Percentiles rank a stretch among this genome's conserved stretches.
phyloP scores from a whole-genome alignment of 2,113 vertebrate species.

The Pomatostomus ruficeps region DNA sequence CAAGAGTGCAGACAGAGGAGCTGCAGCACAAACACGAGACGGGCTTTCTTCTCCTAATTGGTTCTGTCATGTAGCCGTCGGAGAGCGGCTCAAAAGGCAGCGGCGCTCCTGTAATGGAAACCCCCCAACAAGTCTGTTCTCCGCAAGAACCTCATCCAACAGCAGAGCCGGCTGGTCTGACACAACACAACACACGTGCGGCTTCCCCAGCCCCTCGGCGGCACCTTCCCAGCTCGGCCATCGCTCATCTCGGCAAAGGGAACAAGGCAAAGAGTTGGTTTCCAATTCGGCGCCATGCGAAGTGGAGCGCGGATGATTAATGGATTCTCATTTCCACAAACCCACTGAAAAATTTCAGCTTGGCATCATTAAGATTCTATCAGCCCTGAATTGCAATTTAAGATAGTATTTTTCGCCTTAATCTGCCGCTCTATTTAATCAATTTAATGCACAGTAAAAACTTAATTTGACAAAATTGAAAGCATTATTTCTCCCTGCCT shows the following conservation, averaged over 20 bases:
- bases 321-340: not conserved
- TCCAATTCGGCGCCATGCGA: rapidly evolving
- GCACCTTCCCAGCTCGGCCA: not conserved
- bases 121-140: not conserved
- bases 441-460: slow-evolving; percentile 41
- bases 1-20: not conserved
- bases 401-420: not conserved
- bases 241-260: not conserved
- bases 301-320: not conserved
- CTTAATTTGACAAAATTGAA: slow-evolving; percentile 33
- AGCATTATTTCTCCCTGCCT: not conserved
- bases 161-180: not conserved
- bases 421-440: slow-evolving; percentile 41
- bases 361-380: slow-evolving; percentile 46
- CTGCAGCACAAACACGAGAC: not conserved
- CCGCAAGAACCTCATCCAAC: not conserved
- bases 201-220: rapidly evolving
- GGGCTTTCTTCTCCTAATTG: slow-evolving; percentile 19
- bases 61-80: not conserved
- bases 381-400: not conserved
- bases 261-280: not conserved
- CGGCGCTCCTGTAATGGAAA: not conserved
- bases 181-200: not conserved
- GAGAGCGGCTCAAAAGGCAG: not conserved
- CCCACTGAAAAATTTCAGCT: not conserved